Conservation (phyloP, 2,113 vertebrate genomes). For the Tringa solitaria region DNA sequence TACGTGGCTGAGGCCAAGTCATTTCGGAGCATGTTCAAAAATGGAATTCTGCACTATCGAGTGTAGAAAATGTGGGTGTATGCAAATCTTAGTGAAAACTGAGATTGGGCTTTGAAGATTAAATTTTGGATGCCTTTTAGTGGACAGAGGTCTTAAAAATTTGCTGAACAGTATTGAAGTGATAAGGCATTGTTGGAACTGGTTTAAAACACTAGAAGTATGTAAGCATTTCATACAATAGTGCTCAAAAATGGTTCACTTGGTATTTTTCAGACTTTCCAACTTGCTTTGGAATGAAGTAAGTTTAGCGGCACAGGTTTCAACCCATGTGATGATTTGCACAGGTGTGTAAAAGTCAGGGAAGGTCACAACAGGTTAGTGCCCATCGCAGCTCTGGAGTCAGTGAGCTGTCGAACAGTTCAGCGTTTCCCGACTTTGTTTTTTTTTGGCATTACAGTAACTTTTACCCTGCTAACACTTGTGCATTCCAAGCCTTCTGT, state of each 20-base stretch:
- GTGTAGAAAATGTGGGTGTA: not conserved
- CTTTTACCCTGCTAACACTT: not conserved
- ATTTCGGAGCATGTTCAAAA: not conserved
- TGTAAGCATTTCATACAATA: not conserved
- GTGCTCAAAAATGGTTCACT: not conserved
- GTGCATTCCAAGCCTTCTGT: not conserved
- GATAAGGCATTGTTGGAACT: not conserved
- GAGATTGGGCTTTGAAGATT: not conserved
- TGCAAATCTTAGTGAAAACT: not conserved
- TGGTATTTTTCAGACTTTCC: not conserved
- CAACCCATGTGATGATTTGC: not conserved
- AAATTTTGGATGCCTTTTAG: not conserved
- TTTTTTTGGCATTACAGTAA: not conserved
- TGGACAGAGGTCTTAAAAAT: not conserved
- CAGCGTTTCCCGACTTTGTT: not conserved
- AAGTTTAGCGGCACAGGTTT: not conserved
- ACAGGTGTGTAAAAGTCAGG: not conserved
- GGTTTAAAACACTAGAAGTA: not conserved
- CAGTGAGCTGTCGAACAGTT: not conserved
- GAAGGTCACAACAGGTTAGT: not conserved
- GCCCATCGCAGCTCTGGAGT: not conserved
- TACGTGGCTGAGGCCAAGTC: not conserved
- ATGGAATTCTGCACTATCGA: not conserved
- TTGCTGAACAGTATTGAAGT: not conserved
- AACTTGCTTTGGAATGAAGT: not conserved